Evolutionary conservation across 1,140 invertebrate genomes (phyloP), one percentile per base, ranked within the genome.

Genomic region (Schlechtendalia chinensis): DNA sequence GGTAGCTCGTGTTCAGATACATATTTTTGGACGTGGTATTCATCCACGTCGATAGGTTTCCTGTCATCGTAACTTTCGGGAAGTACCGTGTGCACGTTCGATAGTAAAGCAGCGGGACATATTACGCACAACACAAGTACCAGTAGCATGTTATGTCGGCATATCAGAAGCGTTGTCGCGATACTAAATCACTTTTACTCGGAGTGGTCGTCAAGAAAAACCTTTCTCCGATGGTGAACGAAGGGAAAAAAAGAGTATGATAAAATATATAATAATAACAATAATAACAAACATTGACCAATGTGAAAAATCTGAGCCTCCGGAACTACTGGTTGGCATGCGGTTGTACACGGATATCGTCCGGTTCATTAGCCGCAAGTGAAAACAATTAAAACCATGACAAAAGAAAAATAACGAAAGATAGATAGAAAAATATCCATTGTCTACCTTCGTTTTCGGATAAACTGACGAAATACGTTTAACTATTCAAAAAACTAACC

Each of bases 1-100:
- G 86, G 84, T 3, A 85, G 61, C 81, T 89, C 87, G 47, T 88
- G 87, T 11, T 87, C 86, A 3, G 86, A 86, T 24, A 84, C 58
- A 29, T 63, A 81, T 3, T 81, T 81, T 8, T 72, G 80, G 10
- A 67, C 80, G 11, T 29, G 22, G 11, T 71, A 12, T 58, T 81
- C 82, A 19, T 81, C 59, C 0, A 63, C 63, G 24, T 82, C 80
- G 6, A 58, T 22, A 53, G 71, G 56, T 65, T 45, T 59, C 1
- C 5, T 54, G 19, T 53, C 67, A 19, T 61, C 32, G 11, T 16
- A 3, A 14, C 16, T 63, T 29, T 47, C 75, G 8, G 75, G 75
- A 6, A 17, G 11, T 27, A 79, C 24, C 17, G 75, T 29, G 32
- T 61, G 39, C n/a, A 63, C 54, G 39, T 24, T 39, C 10, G 56